Evolutionary conservation across 2,888 invertebrate genomes (phyloP).

Genomic region (Lamellibrachia columna): DNA sequence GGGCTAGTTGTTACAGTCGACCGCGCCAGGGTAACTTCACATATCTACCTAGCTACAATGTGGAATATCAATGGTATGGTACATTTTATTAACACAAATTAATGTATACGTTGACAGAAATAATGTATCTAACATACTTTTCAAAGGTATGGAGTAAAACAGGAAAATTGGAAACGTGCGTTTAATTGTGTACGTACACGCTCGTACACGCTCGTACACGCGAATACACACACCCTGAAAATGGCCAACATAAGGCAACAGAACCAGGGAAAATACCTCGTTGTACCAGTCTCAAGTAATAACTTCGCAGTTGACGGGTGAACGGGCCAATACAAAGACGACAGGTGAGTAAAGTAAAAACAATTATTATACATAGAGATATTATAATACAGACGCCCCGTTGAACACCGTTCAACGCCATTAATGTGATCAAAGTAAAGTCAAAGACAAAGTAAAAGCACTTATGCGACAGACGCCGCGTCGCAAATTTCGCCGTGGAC

Average conservation of each 20-base stretch:
- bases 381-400: neutral
- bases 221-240: neutral
- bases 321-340: neutral
- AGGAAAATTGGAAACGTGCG: too few species aligned
- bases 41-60: too few species aligned
- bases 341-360: neutral
- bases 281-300: neutral
- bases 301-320: neutral
- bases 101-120: too few species aligned
- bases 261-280: neutral
- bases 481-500: neutral
- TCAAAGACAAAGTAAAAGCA: constrained; percentile 4
- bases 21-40: too few species aligned
- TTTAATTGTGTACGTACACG: neutral
- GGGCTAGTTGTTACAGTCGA: too few species aligned
- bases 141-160: too few species aligned
- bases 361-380: neutral
- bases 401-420: neutral
- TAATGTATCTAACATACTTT: too few species aligned
- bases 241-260: too few species aligned
- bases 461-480: neutral
- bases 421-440: neutral
- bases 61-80: too few species aligned
- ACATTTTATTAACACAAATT: too few species aligned
- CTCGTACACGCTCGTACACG: neutral